phyloP scores from a whole-genome alignment of 2,113 vertebrate species.

The Hypocryptadius cinnamomeus region DNA sequence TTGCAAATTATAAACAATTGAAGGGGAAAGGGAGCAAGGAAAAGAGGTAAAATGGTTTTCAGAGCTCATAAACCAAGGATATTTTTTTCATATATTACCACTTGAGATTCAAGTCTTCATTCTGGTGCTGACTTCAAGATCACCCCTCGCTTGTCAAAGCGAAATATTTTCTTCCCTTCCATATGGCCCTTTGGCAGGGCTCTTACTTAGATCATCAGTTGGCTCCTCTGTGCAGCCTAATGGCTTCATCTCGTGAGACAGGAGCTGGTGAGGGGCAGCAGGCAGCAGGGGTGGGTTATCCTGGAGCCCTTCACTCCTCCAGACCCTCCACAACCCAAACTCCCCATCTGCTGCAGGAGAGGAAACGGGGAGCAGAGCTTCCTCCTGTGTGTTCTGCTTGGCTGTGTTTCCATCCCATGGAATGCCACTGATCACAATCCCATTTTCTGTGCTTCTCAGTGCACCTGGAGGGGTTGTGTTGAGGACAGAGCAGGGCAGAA shows the following conservation, averaged over 20 bases:
- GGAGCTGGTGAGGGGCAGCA: background rate
- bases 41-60: background rate
- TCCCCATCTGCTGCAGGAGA: background rate
- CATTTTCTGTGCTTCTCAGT: background rate
- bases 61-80: background rate
- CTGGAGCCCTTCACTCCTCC: background rate
- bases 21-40: background rate
- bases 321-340: accelerated
- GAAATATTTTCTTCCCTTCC: slow-evolving; percentile 19
- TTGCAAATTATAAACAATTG: background rate
- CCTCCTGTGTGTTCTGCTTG: background rate
- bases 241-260: background rate
- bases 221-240: background rate
- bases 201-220: background rate
- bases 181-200: background rate
- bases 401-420: background rate
- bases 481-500: accelerated
- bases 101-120: background rate
- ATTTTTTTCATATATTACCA: background rate
- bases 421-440: background rate
- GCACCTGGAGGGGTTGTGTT: accelerated
- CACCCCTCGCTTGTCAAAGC: background rate
- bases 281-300: background rate
- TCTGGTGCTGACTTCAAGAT: background rate
- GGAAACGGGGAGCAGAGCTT: background rate